Evolutionary conservation across 2,113 vertebrate species (phyloP), one percentile per base, ranked within the genome.

Genomic region (Hemicordylus capensis): DNA sequence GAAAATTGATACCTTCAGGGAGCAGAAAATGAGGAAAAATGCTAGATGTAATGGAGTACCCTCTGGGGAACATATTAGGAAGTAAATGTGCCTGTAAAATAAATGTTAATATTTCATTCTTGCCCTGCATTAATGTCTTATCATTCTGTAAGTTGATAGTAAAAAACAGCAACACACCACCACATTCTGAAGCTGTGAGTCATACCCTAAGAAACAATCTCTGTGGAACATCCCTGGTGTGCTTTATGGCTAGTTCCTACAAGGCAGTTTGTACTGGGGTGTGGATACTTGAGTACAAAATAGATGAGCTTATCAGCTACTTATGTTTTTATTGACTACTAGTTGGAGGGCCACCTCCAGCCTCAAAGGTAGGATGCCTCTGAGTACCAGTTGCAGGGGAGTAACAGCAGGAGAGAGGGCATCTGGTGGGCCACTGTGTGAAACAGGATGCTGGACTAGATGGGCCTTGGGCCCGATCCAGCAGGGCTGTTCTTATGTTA

Each of bases 41-140:
- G 54, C 8, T 83, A 51, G n/a, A 20, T 44, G 7, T 69, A 63
- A 69, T 1, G 69, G 22, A 67, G n/a, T 28, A 2, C 83, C n/a
- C 22, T 56, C 2, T 34, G 54, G 66, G 54, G 34, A 63, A 0
- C 22, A 17, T n/a, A 14, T 77, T 1, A 0, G 39, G 8, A 28
- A 0, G 34, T 39, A 73, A 89, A 80, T 69, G 78, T 80, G 83
- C 22, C 20, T 64, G 26, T 64, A 64, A 80, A 64, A 2, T 2
- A 8, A n/a, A n/a, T n/a, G n/a, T 9, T 39, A n/a, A 74, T 34
- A n/a, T 75, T 88, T 78, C 46, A 66, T 76, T 0, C 0, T 48
- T 28, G 69, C 26, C 19, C 66, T 39, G 51, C 54, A 66, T 63
- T 7, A 48, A 15, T 76, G n/a, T 64, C 39, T 73, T 1, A 22